Base-by-base conservation (phyloP, 1,140 invertebrate genomes). In the Brachionus asplanchnoidis region DNA sequence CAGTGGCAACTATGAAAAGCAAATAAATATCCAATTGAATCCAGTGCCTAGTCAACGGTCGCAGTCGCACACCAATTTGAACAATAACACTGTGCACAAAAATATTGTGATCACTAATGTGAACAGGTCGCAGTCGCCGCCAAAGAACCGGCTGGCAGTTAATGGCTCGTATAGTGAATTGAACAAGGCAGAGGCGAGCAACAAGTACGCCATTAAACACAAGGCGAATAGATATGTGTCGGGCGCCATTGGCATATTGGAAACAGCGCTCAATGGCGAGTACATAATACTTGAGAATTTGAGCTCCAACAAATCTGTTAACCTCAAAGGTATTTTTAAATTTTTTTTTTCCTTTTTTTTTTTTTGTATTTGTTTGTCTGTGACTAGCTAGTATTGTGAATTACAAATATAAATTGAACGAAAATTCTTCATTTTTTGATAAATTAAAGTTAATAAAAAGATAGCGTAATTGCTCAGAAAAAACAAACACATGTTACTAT, bases 141-240 rank as follows among this genome's bases (percentile, higher is more conserved):
- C 73, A 11, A 20, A 20, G 20, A 50, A 26, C 42, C 42, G 73
- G 23, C 20, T 50, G 9, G 17, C 17, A 42, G 23, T 46, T 17
- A 75, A 75, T 14, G 70, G 70, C n/a, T 75, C 70, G 20, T 23
- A 23, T 8, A 50, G 9, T 7, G 73, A 77, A 9, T 77, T 77
- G 46, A 14, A 23, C 17, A 77, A 77, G 23, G 26, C 8, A 7
- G 44, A 77, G 20, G 0, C 73, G 8, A 36, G n/a, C 23, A 82
- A 82, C 28, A 82, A 82, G 53, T 82, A 82, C n/a, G 79, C 79
- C 7, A 82, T 82, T 68, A 82, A 82, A 20, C 79, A 82, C 79
- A 82, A 82, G 20, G 79, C 79, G 0, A 82, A 82, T 36, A 26
- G 79, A 11, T 82, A 82, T 65, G 79, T 82, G 40, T 82, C 79